Percentiles rank a stretch among this genome's conserved stretches.
Evolutionary conservation across 2,797 vertebrate genomes (phyloP).

Genomic region (Todus mexicanus): DNA sequence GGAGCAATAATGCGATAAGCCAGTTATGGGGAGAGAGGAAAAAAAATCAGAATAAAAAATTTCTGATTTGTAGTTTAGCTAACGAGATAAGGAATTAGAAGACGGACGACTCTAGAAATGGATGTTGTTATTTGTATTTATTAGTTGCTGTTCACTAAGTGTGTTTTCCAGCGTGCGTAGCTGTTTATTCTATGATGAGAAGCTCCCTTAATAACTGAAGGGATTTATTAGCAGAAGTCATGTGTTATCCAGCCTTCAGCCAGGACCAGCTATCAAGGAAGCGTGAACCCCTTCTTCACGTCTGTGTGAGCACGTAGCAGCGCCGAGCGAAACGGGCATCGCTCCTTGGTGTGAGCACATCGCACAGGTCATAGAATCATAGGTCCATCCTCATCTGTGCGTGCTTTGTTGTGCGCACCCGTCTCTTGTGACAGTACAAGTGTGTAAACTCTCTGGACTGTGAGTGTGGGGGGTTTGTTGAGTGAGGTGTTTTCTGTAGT

Average conservation of each 20-base stretch:
- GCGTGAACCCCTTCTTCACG: fast-evolving
- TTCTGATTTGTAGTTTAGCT: neutral
- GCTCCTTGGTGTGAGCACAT: fast-evolving
- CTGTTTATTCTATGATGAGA: neutral
- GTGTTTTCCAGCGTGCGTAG: neutral
- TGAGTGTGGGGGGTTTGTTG: neutral
- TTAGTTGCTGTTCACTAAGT: neutral
- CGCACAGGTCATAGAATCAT: too few relatives aligned
- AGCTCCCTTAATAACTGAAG: neutral
- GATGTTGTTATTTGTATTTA: too few relatives aligned
- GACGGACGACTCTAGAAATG: too few relatives aligned
- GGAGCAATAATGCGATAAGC: neutral
- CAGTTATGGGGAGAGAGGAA: neutral
- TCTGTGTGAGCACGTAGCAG: neutral
- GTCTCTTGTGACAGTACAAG: neutral
- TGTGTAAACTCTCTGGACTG: neutral
- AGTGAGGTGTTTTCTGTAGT: neutral
- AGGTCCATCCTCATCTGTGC: neutral
- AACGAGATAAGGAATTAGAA: neutral
- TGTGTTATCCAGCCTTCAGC: neutral
- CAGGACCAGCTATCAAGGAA: neutral
- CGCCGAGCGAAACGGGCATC: fast-evolving
- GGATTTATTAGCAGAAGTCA: neutral
- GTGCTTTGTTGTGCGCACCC: neutral
- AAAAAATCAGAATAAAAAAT: neutral